Base-by-base conservation (phyloP, 2,113 vertebrate species). In the Gymnogyps californianus region DNA sequence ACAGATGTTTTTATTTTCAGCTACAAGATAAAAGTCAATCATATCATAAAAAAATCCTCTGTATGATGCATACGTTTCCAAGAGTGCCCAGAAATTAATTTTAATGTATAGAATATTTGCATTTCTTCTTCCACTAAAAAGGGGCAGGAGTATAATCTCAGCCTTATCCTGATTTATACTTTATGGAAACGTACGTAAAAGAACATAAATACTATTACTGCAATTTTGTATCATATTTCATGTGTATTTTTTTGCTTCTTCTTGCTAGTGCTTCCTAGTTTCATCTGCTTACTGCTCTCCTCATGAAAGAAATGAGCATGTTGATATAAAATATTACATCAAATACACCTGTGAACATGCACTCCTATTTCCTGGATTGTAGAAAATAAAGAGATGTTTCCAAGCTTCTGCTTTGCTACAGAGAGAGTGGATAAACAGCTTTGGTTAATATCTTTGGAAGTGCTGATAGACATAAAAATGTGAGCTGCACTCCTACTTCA, bases 151-250 rank as follows among this genome's bases (percentile, higher is more conserved):
- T 70, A 97, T 94, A 97, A 97, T 96, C 76, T 93, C 91, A 89
- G 76, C 52, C n/a, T 95, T 97, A 62, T 38, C 46, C 93, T 97
- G 95, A 97, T 98, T 98, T 97, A 97, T 97, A 89, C 76, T 97
- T 95, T 88, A 87, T 96, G 93, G 64, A 75, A 97, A 97, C 81
- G 57, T 87, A 95, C 32, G 49, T 81, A 97, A 96, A 97, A 97
- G 72, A 89, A 44, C 90, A 97, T 97, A 97, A 98, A 98, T 98
- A 97, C 69, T 94, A 93, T 91, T 89, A 94, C 94, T 97, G 81
- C 69, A 94, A 87, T 97, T 98, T 96, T 90, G 58, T 92, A 87
- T 93, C 84, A 52, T 92, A 97, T 97, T 98, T 96, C 88, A 97
- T 95, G 64, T 55, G 5, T 47, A 44, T 96, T 96, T 65, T 76